Percentiles rank a stretch among this genome's conserved stretches.
phyloP scores from a whole-genome alignment of 2,797 vertebrate genomes.

The Falco rusticolus region DNA sequence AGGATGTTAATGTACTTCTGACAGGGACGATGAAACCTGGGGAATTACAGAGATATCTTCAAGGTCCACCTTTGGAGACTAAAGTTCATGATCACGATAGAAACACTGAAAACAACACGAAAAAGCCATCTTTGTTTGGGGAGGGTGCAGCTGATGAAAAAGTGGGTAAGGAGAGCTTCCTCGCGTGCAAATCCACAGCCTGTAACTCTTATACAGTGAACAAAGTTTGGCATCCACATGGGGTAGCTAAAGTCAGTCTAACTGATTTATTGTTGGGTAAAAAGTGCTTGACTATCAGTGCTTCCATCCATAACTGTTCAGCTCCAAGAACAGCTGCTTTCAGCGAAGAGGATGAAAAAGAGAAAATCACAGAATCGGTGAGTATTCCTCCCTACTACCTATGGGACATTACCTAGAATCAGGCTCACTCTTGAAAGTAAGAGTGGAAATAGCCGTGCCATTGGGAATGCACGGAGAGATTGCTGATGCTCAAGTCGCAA shows the following conservation, averaged over 20 bases:
- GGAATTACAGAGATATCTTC: constrained; percentile 79
- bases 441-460: constrained; percentile 78
- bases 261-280: constrained; percentile 79
- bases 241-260: constrained; percentile 79
- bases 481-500: neutral
- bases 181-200: constrained; percentile 6
- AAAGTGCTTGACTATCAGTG: constrained; percentile 70
- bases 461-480: neutral
- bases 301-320: constrained; percentile 77
- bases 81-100: constrained; percentile 87
- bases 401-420: constrained; percentile 79
- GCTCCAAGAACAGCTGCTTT: neutral
- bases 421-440: constrained; percentile 81
- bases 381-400: constrained; percentile 43
- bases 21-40: constrained; percentile 74
- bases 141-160: constrained; percentile 57
- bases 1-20: constrained; percentile 85
- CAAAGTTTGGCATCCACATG: constrained; percentile 69
- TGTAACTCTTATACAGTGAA: constrained; percentile 9
- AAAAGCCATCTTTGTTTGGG: constrained; percentile 61
- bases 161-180: constrained; percentile 29
- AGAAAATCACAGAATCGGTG: neutral
- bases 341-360: neutral
- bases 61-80: constrained; percentile 82
- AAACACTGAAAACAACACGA: constrained; percentile 45